Base-by-base conservation (phyloP, 2,797 vertebrate genomes). In the Myotis myotis region DNA sequence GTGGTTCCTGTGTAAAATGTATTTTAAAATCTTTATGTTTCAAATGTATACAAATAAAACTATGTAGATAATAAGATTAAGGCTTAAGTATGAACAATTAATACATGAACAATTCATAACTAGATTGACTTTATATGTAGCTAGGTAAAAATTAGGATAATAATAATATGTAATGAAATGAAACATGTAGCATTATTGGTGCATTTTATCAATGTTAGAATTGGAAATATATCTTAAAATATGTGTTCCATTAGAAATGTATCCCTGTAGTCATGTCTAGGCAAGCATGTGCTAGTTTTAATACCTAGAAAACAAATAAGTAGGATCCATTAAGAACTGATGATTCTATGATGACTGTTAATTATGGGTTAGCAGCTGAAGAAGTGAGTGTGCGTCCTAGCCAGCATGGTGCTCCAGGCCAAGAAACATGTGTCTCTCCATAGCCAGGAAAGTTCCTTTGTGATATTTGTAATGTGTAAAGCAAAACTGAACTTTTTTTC, bases 171-270 rank as follows among this genome's bases (percentile, higher is more conserved):
- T 79, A 91, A 68, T 70, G 90, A 68, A 83, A 80, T 78, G 74
- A 33, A 86, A n/a, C 87, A 2, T 68, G 49, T n/a, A 78, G 17
- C 23, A 10, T 75, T 74, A 44, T 51, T 74, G 33, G 38, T 74
- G 0, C 4, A 66, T 20, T 88, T 94, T 44, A 71, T 41, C 44
- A 76, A 33, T 53, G 41, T 64, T 57, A 49, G 38, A 72, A 75
- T 76, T 91, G 38, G 30, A 88, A 88, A 33, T 89, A 71, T 4
- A 71, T 57, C 6, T 44, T 87, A 36, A 93, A 94, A 44, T 91
- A 6, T 15, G 6, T 28, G 8, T 88, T 78, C 5, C 87, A 7
- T 47, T 79, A 82, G 82, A 82, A 88, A 68, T 6, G 1, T 75
- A 41, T 30, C 33, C 8, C 41, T 68, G 2, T 85, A 74, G 55